Base-by-base conservation (phyloP, 2,888 invertebrate genomes). In the Caenorhabditis angaria region DNA sequence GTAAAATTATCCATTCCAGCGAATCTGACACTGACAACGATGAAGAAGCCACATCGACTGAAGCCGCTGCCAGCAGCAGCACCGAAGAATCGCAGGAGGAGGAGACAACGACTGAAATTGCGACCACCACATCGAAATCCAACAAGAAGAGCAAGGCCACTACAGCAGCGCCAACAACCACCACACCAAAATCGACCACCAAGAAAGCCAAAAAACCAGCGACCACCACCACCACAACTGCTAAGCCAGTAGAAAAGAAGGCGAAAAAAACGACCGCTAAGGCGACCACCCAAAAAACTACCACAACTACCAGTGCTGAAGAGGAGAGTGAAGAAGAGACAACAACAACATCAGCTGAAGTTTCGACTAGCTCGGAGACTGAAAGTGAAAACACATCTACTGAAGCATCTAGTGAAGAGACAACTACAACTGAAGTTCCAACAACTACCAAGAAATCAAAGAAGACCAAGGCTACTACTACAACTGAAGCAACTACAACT, bases 321-420 rank as follows among this genome's bases (percentile, higher is more conserved):
- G 24, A 25, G 27, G 41, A n/a, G 48, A 67, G 63, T 35, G 66
- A 59, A n/a, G 71, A 71, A 50, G 65, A 64, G 60, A 32, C 65
- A 48, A 55, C 70, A 10, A 55, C 70, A 2, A 54, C 54, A 54
- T 24, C 54, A 5, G 27, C 25, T 24, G 24, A 54, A 22, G n/a
- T n/a, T n/a, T n/a, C n/a, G n/a, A n/a, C n/a, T n/a, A n/a, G n/a
- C n/a, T n/a, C n/a, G n/a, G n/a, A n/a, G n/a, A n/a, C n/a, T n/a
- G 25, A 51, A n/a, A 5, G 8, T 24, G 12, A 8, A 10, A 18
- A 12, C 14, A 41, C 41, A 41, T 41, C 41, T 3, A 64, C 70
- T 20, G 70, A 65, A 12, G 65, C 65, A 28, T 54, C 69, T 8
- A 65, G 54, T 53, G 58, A 70, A 24, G 22, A 70, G 22, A 32